phyloP scores from a whole-genome alignment of 2,888 invertebrate genomes.

The Epinotia nisella region DNA sequence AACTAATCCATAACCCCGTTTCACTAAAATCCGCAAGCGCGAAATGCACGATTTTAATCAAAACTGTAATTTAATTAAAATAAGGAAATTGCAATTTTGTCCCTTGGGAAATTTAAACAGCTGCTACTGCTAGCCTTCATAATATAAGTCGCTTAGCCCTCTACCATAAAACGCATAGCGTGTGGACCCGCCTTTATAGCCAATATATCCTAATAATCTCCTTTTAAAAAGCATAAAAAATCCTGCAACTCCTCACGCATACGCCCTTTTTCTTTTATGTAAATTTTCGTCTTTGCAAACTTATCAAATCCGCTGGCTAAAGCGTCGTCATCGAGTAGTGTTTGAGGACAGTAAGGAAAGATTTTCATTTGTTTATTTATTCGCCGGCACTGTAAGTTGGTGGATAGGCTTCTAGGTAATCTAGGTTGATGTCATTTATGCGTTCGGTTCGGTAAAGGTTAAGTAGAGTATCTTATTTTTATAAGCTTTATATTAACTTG shows the following conservation, averaged over 20 bases:
- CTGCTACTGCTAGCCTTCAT: constrained; percentile 15
- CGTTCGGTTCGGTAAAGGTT: constrained; percentile 26
- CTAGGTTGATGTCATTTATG: constrained; percentile 20
- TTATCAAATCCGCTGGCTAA: background rate
- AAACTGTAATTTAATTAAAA: constrained; percentile 26
- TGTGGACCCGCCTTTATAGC: constrained; percentile 35
- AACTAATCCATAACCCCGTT: background rate
- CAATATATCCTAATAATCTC: background rate
- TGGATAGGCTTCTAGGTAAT: constrained; percentile 19
- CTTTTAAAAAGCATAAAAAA: background rate
- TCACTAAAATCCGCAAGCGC: background rate
- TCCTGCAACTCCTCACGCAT: background rate
- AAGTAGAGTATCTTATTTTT: constrained; percentile 16
- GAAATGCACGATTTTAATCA: constrained; percentile 25
- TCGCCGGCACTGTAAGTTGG: constrained; percentile 5
- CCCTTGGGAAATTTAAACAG: constrained; percentile 40
- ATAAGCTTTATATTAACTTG: too few species aligned
- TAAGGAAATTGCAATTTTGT: constrained; percentile 9
- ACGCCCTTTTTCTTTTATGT: background rate
- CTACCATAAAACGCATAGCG: constrained; percentile 30
- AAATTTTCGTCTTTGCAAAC: constrained; percentile 8
- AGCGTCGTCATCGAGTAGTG: background rate
- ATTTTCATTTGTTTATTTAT: constrained; percentile 10
- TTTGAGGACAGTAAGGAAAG: background rate
- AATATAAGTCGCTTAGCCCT: constrained; percentile 25